These are phyloP conservation scores for Dione juno DNA, from an alignment of 2,888 invertebrate species.

Conservation along the genomic window DNA sequence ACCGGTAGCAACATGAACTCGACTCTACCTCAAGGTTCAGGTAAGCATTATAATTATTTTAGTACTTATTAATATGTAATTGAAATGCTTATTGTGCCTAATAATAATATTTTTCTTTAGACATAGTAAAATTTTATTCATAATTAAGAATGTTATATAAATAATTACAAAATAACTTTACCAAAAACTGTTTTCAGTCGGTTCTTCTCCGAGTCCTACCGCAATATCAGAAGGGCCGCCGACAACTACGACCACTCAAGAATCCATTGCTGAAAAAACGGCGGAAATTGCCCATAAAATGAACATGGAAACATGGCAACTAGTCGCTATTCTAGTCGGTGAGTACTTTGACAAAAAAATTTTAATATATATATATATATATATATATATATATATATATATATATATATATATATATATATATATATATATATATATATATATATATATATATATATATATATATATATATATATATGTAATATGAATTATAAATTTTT, in stretches of 20 bases:
- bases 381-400: no score
- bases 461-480: no score
- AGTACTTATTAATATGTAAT: background rate
- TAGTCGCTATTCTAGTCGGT: slow-evolving; percentile 93
- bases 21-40: slow-evolving; percentile 31
- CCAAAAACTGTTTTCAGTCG: slow-evolving; percentile 32
- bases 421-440: no score
- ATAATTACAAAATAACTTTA: background rate
- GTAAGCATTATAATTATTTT: slow-evolving; percentile 3
- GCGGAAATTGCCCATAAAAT: slow-evolving; percentile 87
- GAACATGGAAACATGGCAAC: slow-evolving; percentile 92
- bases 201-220: slow-evolving; percentile 34
- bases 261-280: slow-evolving; percentile 82
- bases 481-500: background rate
- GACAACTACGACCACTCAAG: slow-evolving; percentile 64
- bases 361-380: no score
- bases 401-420: no score
- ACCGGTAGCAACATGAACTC: slow-evolving; percentile 25
- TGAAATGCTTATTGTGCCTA: background rate
- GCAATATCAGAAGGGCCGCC: slow-evolving; percentile 53
- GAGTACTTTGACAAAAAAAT: slow-evolving; percentile 59
- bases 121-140: no score
- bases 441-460: no score
- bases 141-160: no score
- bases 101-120: no score